Percentiles rank a stretch among this genome's conserved stretches.
Evolutionary conservation across 2,113 vertebrate genomes (phyloP).

Genomic region (Heterotis niloticus): DNA sequence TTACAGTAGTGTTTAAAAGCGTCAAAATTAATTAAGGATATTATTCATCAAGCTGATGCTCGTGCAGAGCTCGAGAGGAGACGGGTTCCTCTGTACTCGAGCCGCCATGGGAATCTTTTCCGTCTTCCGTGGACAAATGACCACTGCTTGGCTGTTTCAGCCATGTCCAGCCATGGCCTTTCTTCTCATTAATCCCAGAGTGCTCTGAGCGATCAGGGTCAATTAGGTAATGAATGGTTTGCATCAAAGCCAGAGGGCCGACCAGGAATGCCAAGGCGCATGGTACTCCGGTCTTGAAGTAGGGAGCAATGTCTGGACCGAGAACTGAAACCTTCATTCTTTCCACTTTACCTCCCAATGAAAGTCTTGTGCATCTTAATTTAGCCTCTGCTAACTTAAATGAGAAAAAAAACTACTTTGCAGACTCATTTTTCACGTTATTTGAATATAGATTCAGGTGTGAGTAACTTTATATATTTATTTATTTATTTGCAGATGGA

Average conservation of each 20-base stretch:
- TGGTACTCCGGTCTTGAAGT: conserved; percentile 36
- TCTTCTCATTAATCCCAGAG: conserved; percentile 11
- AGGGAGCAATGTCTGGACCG: conserved; percentile 22
- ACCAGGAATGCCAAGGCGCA: conserved; percentile 30
- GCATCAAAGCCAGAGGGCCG: conserved; percentile 34
- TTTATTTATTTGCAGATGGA: too few species aligned
- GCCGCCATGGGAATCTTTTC: neutral
- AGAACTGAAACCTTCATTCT: neutral
- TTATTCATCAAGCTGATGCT: neutral
- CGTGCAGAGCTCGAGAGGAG: neutral
- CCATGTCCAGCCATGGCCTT: neutral
- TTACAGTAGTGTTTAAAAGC: conserved; percentile 19
- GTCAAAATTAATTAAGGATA: conserved; percentile 16
- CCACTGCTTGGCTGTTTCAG: neutral
- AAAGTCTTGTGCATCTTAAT: neutral
- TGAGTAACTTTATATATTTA: too few species aligned
- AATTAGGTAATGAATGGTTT: conserved; percentile 40
- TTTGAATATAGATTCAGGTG: too few species aligned
- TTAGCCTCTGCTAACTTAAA: neutral
- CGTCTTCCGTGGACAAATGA: neutral
- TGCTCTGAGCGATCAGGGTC: conserved; percentile 34
- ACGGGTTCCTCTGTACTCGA: neutral
- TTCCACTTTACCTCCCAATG: conserved; percentile 18
- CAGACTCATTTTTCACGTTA: too few species aligned
- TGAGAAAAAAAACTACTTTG: too few species aligned